Evolutionary conservation across 2,888 invertebrate genomes (phyloP).

Genomic region (Dynastes tityus): DNA sequence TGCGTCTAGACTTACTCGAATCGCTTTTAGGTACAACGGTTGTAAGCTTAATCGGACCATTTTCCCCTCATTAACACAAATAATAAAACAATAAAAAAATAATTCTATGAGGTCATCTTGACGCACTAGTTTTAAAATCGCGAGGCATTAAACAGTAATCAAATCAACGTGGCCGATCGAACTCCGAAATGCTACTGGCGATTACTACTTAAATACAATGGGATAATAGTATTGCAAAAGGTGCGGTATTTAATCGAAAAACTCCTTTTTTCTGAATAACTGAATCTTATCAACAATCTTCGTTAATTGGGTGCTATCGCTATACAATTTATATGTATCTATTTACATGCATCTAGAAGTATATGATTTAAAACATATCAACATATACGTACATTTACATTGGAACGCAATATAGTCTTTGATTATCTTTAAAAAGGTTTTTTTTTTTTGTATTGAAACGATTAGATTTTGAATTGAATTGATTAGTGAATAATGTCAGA

Average conservation of each 20-base stretch:
- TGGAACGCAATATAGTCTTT: no score
- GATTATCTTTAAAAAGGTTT: no score
- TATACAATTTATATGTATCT: neutral
- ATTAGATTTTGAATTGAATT: no score
- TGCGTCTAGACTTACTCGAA: neutral
- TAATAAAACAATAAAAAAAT: no score
- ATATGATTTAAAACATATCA: no score
- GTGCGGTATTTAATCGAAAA: slow-evolving; percentile 2
- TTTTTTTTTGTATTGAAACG: no score
- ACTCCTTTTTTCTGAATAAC: slow-evolving; percentile 14
- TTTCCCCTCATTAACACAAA: neutral
- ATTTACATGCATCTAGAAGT: neutral
- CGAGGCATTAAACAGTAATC: neutral
- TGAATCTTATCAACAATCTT: slow-evolving; percentile 17
- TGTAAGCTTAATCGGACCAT: neutral
- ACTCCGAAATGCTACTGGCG: neutral
- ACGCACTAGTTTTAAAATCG: neutral
- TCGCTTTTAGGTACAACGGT: neutral
- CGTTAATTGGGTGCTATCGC: neutral
- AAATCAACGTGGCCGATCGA: neutral
- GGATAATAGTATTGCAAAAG: neutral
- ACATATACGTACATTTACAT: no score
- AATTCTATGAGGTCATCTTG: no score
- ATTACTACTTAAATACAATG: neutral
- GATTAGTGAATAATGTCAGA: no score